Percentiles rank a stretch among this genome's conserved stretches.
phyloP scores from a whole-genome alignment of 2,113 vertebrate genomes.

The Trachemys scripta region DNA sequence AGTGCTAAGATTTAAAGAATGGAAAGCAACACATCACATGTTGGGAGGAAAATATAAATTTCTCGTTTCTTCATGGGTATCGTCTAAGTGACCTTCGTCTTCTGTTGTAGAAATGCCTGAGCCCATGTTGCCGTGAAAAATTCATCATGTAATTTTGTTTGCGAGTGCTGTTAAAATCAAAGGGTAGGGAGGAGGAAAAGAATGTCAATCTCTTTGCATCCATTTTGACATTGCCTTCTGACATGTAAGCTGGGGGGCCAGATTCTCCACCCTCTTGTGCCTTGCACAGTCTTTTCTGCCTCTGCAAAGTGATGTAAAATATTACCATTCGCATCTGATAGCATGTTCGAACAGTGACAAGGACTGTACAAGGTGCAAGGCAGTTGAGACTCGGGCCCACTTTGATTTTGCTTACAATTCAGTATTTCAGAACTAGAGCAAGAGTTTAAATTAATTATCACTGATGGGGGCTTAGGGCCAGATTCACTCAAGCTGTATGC shows the following conservation, averaged over 20 bases:
- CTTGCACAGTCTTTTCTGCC: neutral
- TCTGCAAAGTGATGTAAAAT: neutral
- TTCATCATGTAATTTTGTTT: slow-evolving; percentile 99
- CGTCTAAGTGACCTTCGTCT: slow-evolving; percentile 95
- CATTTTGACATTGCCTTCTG: neutral
- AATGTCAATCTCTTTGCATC: slow-evolving; percentile 67
- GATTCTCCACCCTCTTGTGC: slow-evolving; percentile 16
- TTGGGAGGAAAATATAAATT: slow-evolving; percentile 78
- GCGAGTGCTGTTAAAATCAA: slow-evolving; percentile 91
- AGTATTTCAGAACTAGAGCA: neutral
- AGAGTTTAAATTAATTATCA: slow-evolving; percentile 14
- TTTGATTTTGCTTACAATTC: slow-evolving; percentile 23
- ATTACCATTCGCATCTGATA: neutral
- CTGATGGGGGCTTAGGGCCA: slow-evolving; percentile 35
- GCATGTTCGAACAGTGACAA: neutral
- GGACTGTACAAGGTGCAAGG: neutral
- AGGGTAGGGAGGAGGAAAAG: slow-evolving; percentile 51
- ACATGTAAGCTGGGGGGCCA: slow-evolving; percentile 22
- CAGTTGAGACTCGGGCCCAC: slow-evolving; percentile 40
- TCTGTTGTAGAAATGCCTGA: slow-evolving; percentile 98
- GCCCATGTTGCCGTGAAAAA: slow-evolving; percentile 97
- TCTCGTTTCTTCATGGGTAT: slow-evolving; percentile 86
- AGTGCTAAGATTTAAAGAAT: slow-evolving; percentile 78
- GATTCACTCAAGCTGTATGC: slow-evolving; percentile 57
- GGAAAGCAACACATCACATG: slow-evolving; percentile 82